These are phyloP conservation scores for Vanessa atalanta DNA, from an alignment of 1,140 invertebrate species.

Conservation along the genomic window DNA sequence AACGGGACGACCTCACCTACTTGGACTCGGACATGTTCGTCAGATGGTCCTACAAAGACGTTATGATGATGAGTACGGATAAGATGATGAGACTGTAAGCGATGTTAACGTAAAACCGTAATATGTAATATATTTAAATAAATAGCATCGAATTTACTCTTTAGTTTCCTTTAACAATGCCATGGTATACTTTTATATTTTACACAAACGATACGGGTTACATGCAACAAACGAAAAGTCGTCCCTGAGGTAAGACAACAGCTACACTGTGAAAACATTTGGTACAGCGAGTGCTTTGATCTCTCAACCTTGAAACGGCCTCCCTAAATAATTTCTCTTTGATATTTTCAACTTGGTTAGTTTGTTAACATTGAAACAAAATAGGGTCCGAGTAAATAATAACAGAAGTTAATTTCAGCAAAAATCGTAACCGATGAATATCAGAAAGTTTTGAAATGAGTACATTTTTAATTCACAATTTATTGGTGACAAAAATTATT, in stretches of 20 bases:
- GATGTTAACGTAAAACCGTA: slow-evolving; percentile 3
- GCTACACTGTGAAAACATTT: too few species aligned
- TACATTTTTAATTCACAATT: too few species aligned
- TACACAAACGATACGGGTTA: too few species aligned
- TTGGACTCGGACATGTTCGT: slow-evolving; percentile 65
- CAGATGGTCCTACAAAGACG: slow-evolving; percentile 61
- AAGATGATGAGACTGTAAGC: slow-evolving; percentile 60
- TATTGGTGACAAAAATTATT: neutral
- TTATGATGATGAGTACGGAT: slow-evolving; percentile 66
- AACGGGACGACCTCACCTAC: slow-evolving; percentile 68
- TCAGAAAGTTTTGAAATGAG: too few species aligned
- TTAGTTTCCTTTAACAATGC: neutral
- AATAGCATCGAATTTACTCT: slow-evolving; percentile 24
- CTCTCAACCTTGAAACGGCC: neutral
- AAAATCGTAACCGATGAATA: too few species aligned
- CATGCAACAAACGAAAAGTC: too few species aligned
- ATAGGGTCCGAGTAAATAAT: too few species aligned
- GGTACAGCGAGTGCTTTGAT: neutral
- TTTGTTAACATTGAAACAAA: neutral
- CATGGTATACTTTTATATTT: neutral
- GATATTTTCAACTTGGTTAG: neutral
- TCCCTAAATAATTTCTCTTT: neutral
- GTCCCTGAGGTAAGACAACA: too few species aligned
- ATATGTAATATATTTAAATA: slow-evolving; percentile 34
- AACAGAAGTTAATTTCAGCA: too few species aligned